Conservation (phyloP, 2,797 vertebrate genomes). For the Crocodylus rhombifer region DNA sequence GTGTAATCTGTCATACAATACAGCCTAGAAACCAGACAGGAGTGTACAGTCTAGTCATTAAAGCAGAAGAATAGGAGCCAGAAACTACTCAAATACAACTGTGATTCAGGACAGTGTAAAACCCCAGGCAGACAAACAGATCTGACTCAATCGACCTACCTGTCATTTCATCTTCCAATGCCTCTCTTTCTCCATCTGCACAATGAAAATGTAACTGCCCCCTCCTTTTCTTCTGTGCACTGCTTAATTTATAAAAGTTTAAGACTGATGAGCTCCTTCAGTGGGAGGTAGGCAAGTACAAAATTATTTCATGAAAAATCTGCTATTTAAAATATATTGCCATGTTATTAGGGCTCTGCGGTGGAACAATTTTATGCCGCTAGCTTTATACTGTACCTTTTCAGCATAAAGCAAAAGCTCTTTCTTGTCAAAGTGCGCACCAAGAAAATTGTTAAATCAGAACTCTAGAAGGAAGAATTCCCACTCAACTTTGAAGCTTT, state of each 20-base stretch:
- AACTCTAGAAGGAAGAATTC: neutral
- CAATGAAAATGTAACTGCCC: neutral
- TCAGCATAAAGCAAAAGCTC: neutral
- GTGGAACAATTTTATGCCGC: neutral
- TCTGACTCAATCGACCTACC: neutral
- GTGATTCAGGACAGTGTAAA: rapidly evolving
- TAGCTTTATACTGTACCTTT: neutral
- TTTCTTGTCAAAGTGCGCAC: neutral
- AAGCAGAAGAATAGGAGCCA: neutral
- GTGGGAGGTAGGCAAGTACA: rapidly evolving
- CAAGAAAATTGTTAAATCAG: neutral
- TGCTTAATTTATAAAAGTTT: rapidly evolving
- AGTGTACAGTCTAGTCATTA: neutral
- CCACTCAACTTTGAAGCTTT: neutral
- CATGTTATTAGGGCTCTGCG: neutral
- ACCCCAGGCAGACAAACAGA: rapidly evolving
- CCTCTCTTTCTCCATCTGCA: neutral
- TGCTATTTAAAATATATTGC: neutral
- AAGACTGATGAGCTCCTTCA: neutral
- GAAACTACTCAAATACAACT: neutral
- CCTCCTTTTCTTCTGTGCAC: neutral
- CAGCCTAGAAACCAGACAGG: neutral
- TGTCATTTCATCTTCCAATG: neutral
- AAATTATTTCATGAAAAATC: rapidly evolving
- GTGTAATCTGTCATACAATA: neutral